These are phyloP conservation scores for Drosophila ogumai DNA, from an alignment of 1,140 invertebrate genomes.

Conservation along the genomic window DNA sequence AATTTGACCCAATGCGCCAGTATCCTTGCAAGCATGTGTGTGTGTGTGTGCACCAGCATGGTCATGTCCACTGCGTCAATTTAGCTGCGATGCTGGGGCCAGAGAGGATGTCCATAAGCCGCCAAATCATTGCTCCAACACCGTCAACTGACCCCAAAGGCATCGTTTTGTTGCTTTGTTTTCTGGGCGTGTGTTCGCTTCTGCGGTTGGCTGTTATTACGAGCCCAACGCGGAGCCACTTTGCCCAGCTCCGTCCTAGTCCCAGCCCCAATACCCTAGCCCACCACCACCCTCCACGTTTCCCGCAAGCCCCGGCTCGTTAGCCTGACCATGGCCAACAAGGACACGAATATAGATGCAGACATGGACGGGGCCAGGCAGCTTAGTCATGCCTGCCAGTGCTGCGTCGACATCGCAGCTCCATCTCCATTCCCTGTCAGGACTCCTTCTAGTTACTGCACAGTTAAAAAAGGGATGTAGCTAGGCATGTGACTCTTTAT, in stretches of 20 bases:
- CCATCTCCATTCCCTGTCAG: constrained; percentile 1
- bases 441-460: constrained; percentile 1
- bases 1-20: constrained; percentile 54
- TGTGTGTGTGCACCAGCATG: constrained; percentile 6
- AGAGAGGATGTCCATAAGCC: constrained; percentile 44
- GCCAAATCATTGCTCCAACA: constrained; percentile 43
- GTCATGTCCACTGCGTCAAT: constrained; percentile 54
- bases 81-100: constrained; percentile 29
- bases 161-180: constrained; percentile 50
- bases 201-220: constrained; percentile 64
- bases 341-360: constrained; percentile 36
- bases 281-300: background rate
- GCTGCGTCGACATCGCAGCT: constrained; percentile 55
- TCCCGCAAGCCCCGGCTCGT: constrained; percentile 30
- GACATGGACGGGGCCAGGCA: constrained; percentile 30
- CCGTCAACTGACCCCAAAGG: constrained; percentile 61
- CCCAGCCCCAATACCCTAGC: background rate
- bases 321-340: constrained; percentile 55
- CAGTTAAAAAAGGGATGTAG: background rate
- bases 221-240: constrained; percentile 51
- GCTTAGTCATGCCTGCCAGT: constrained; percentile 72
- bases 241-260: background rate
- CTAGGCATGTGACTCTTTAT: too few relatives aligned
- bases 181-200: constrained; percentile 13
- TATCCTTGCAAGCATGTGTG: constrained; percentile 10